These are phyloP conservation scores for Xyrauchen texanus DNA, from an alignment of 2,113 vertebrate species.

Conservation along the genomic window DNA sequence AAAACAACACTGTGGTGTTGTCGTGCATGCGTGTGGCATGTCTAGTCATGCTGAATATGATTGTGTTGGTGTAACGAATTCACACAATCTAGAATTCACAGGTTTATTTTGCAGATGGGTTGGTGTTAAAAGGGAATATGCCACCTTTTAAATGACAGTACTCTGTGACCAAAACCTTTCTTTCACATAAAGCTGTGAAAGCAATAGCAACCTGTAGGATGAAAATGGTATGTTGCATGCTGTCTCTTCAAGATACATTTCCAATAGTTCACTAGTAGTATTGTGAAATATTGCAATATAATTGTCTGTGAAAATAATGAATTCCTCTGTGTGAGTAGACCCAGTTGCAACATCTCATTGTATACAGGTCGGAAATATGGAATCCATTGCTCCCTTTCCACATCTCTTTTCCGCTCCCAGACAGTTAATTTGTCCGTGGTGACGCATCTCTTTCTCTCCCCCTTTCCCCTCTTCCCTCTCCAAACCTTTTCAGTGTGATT, in stretches of 20 bases:
- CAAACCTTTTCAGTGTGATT: slow-evolving; percentile 46
- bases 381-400: not conserved
- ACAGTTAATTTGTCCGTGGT: slow-evolving; percentile 12
- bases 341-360: not conserved
- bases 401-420: not conserved
- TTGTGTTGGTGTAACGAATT: not conserved
- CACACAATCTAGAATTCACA: not conserved
- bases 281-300: not conserved
- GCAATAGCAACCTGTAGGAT: not conserved
- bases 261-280: not conserved
- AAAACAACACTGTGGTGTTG: not conserved
- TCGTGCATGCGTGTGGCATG: not conserved
- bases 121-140: not conserved
- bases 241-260: not conserved
- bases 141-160: not conserved
- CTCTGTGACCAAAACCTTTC: not conserved
- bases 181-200: too few species aligned
- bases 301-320: not conserved
- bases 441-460: not conserved
- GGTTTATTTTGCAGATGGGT: not conserved
- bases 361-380: not conserved
- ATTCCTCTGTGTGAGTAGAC: too few species aligned
- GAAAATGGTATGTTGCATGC: not conserved
- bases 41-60: slow-evolving; percentile 13
- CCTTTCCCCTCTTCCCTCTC: slow-evolving; percentile 18